Evolutionary conservation across 2,797 vertebrate species (phyloP).

Genomic region (Chaetophractus vellerosus): DNA sequence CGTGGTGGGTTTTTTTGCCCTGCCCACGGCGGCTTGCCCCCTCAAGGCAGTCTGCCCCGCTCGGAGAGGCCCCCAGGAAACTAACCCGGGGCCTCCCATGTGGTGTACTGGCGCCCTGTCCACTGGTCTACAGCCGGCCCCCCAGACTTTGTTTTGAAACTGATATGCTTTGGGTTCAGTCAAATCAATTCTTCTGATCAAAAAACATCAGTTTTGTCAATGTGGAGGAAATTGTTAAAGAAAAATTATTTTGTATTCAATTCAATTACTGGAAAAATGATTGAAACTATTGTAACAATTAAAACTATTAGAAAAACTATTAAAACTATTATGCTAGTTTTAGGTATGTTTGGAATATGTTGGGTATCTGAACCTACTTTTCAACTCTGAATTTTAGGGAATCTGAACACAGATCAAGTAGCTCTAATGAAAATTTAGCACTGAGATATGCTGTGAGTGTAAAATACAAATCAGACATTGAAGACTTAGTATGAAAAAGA

Average conservation of each 20-base stretch:
- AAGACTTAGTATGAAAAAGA: not conserved
- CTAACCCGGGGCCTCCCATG: no score
- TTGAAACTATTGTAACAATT: not conserved
- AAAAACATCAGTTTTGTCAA: not conserved
- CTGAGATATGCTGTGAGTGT: not conserved
- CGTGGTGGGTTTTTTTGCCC: no score
- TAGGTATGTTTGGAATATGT: not conserved
- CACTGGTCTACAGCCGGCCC: no score
- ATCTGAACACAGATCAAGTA: not conserved
- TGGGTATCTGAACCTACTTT: conserved; percentile 18
- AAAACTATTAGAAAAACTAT: not conserved
- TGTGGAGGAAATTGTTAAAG: not conserved
- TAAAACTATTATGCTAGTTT: not conserved
- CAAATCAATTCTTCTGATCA: conserved; percentile 27
- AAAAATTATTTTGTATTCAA: not conserved
- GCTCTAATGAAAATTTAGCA: conserved; percentile 33
- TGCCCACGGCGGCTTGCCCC: no score
- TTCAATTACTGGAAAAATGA: not conserved
- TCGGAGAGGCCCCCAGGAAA: no score
- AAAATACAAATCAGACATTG: not conserved
- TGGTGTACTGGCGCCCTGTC: no score
- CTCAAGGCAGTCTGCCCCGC: no score
- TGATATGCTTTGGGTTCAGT: not conserved
- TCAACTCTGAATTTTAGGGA: not conserved
- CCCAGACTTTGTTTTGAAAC: not conserved